Evolutionary conservation across 2,113 vertebrate species (phyloP), one percentile per base, ranked within the genome.

Genomic region (Nycticebus coucang): DNA sequence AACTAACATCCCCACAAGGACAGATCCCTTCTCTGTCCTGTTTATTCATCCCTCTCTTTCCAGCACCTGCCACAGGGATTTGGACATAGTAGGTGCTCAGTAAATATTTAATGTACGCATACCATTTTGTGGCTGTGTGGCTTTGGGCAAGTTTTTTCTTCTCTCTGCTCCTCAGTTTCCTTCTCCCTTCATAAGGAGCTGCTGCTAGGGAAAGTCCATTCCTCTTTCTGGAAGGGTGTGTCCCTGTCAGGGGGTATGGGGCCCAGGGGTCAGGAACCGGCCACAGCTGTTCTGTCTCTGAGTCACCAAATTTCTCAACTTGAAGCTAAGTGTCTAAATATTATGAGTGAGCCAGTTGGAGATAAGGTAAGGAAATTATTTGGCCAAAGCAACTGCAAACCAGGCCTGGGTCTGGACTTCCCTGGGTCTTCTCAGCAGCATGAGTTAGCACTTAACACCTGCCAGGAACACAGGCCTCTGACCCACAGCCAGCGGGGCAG

Each of bases 281-380:
- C 55, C 3, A 0, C 55, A 84, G 72, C 72, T 85, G 68, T 50
- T 79, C 35, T 82, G 24, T 84, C 69, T 83, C 78, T 96, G 97
- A 95, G 11, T 97, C 97, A 97, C 35, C 6, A 35, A 15, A 55
- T 85, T 93, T 95, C 87, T 72, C 87, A 28, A 69, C 26, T 59
- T 33, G 14, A 78, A 41, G 77, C 53, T 66, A 69, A 85, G 4
- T 9, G 45, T 95, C 94, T 92, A 68, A 96, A 88, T 30, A 82
- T 82, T 90, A 77, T 75, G 91, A 89, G 71, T 37, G 91, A 81
- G 79, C 55, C 2, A 0, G 11, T 7, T 41, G 28, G 78, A 93
- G 94, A 98, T 97, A 97, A 95, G 91, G 64, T 64, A n/a, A n/a
- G 33, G 59, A 94, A 79, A 84, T 60, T 68, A 74, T n/a, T 30